Evolutionary conservation across 2,113 vertebrate genomes (phyloP).

Genomic region (Alligator mississippiensis): DNA sequence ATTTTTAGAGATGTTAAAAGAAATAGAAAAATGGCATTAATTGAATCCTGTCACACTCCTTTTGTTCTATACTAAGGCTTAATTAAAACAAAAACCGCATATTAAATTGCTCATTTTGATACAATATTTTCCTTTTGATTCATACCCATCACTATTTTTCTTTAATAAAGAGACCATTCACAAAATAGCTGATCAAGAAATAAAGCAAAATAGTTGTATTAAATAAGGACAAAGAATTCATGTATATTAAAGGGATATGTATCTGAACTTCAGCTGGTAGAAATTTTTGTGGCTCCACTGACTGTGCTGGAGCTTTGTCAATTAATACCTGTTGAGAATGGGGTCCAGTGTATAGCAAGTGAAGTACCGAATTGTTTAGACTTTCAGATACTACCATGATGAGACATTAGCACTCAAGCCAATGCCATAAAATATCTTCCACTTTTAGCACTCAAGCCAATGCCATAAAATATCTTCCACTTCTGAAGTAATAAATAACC

Average conservation of each 20-base stretch:
- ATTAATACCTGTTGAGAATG: constrained; percentile 19
- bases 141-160: neutral
- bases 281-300: neutral
- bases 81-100: neutral
- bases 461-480: neutral
- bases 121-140: neutral
- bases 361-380: neutral
- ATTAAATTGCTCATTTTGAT: neutral
- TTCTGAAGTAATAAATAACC: constrained; percentile 32
- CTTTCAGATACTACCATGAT: neutral
- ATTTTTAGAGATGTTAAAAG: neutral
- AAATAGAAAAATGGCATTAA: neutral
- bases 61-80: neutral
- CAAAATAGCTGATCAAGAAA: neutral
- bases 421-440: neutral
- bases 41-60: neutral
- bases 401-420: neutral
- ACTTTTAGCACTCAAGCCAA: neutral
- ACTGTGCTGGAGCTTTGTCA: constrained; percentile 33
- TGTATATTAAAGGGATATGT: neutral
- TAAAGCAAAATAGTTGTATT: neutral
- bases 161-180: neutral
- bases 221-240: neutral
- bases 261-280: constrained; percentile 18
- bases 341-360: neutral